Base-by-base conservation (phyloP, 2,888 invertebrate genomes). In the Coenonympha glycerion region DNA sequence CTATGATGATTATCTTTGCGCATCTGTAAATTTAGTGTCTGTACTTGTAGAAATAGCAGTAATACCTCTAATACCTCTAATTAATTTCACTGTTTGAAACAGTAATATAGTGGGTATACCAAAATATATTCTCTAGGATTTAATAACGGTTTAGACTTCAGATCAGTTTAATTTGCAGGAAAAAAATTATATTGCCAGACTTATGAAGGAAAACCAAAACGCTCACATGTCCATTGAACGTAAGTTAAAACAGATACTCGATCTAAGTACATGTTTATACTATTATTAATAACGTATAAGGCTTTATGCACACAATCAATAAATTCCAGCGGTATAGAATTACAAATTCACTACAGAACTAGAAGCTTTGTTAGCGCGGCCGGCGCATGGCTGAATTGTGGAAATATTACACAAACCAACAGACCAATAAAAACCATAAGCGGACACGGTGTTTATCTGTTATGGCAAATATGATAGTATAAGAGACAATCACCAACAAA, bases 381-480 rank as follows among this genome's bases (percentile, higher is more conserved):
- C n/a, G 47, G 24, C 21, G 48, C 33, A 13, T 28, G 19, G 16
- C 16, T 46, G 44, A 55, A 50, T 49, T 42, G 49, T 51, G 42
- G 49, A 50, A 52, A 51, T 49, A 56, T 49, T 49, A 46, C 52
- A 52, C 37, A 46, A 61, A 56, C 45, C 57, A 55, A 57, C 53
- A 55, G 53, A 46, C 50, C 57, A 55, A 60, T 60, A 63, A 61
- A 60, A 59, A 48, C 49, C 46, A 55, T 58, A 54, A 57, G 54
- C 57, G 47, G 52, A 53, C 54, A 54, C 47, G 56, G 56, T 57
- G 53, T 58, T 57, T 57, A 60, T 61, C 49, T 55, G 55, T 59
- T 54, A 57, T 56, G 49, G 50, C 56, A 53, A 58, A 60, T 58
- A 56, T 57, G 8, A 46, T 37, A 46, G 36, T 3, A 26, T 3